Conservation (phyloP, 1,140 invertebrate species). For the Tetramorium alpestre region DNA sequence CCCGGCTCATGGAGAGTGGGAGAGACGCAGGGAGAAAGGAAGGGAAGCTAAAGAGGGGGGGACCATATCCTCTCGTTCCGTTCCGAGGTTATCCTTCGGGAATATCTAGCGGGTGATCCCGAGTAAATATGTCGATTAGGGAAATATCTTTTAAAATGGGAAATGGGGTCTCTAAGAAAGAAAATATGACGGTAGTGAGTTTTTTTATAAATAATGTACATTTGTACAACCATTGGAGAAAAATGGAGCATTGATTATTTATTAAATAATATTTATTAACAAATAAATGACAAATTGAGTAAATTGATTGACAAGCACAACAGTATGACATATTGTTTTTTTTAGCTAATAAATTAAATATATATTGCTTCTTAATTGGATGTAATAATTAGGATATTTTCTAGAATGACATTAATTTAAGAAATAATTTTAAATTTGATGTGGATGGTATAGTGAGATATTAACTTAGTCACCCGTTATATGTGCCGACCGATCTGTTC, state of each 20-base stretch:
- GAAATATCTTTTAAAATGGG: neutral
- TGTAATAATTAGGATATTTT: neutral
- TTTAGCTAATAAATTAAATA: neutral
- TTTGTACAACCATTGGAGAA: neutral
- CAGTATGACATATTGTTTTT: neutral
- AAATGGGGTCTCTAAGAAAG: neutral
- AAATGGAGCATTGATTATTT: neutral
- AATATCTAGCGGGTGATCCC: constrained; percentile 66
- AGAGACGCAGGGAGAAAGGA: constrained; percentile 25
- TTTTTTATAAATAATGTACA: neutral
- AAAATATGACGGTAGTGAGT: too few species aligned
- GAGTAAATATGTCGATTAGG: neutral
- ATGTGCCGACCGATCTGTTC: constrained; percentile 71
- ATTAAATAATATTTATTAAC: neutral
- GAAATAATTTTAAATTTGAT: neutral
- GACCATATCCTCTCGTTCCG: constrained; percentile 52
- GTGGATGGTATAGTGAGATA: neutral
- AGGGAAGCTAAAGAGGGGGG: constrained; percentile 6
- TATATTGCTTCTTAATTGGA: neutral
- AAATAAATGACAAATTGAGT: neutral
- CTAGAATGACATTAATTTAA: neutral
- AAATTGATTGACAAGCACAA: neutral
- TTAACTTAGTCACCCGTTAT: constrained; percentile 72
- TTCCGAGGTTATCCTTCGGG: constrained; percentile 68
- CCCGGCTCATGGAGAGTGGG: neutral